Evolutionary conservation across 2,888 invertebrate genomes (phyloP), one percentile per base, ranked within the genome.

Genomic region (Masnerella sp.): DNA sequence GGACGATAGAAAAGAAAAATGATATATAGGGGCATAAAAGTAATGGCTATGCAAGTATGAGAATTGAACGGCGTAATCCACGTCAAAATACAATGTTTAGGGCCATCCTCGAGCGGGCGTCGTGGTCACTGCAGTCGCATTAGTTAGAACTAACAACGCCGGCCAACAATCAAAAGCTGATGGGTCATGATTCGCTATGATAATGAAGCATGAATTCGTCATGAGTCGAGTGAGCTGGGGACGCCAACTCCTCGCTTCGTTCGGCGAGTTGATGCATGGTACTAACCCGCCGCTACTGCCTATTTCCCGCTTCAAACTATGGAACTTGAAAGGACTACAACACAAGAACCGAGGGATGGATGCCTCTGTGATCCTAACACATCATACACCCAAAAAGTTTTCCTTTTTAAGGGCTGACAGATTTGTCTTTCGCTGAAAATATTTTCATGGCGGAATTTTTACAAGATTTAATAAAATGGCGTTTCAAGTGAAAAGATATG

Each of bases 101-200:
- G 69, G 73, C 54, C 54, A 64, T 73, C 34, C 69, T 73, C 54
- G 61, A 34, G 28, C 43, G 62, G 56, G 59, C 77, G 78, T 78
- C 79, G 83, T 82, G 84, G 83, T 84, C 85, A 84, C 81, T 83
- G 82, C 81, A 84, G 85, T 85, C 84, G 83, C 85, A 86, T 85
- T 86, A 86, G 85, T 85, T 83, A 83, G 84, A 86, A 85, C 87
- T 86, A 87, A 87, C 86, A 87, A 85, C 85, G 83, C 83, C 82
- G 82, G 82, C 84, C 84, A 83, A 87, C 87, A 87, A 87, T 87
- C 86, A 87, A 87, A 86, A 87, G 86, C 87, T 85, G 87, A 86
- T 87, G 87, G 87, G 83, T 84, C 86, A 87, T 87, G 87, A 87
- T 87, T 87, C 87, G 86, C 86, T 87, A 87, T 87, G 87, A 87